Percentiles rank a stretch among this genome's conserved stretches.
phyloP scores from a whole-genome alignment of 2,797 vertebrate genomes.

The Cuniculus paca region DNA sequence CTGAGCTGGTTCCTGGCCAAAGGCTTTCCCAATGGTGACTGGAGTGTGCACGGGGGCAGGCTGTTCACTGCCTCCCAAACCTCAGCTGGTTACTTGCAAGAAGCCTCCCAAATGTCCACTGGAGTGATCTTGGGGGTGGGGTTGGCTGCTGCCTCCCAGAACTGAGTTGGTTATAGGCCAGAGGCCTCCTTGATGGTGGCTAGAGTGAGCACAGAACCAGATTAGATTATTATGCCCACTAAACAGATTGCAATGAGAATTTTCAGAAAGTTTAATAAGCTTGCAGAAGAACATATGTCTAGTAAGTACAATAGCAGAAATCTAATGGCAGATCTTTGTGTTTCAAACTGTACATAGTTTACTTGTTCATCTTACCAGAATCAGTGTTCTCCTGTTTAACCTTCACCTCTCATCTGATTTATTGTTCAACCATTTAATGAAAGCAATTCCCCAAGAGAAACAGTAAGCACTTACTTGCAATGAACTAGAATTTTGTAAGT shows the following conservation, averaged over 20 bases:
- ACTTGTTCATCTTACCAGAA: not conserved
- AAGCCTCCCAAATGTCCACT: too few relatives aligned
- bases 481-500: not conserved
- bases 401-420: not conserved
- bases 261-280: conserved; percentile 14
- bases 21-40: too few relatives aligned
- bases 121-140: too few relatives aligned
- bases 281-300: not conserved
- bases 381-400: not conserved
- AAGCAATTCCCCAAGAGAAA: not conserved
- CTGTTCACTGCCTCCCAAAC: too few relatives aligned
- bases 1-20: too few relatives aligned
- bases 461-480: not conserved
- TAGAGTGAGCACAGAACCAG: too few relatives aligned
- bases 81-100: too few relatives aligned
- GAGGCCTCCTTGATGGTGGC: too few relatives aligned
- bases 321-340: not conserved
- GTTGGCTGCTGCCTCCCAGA: too few relatives aligned
- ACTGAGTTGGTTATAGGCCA: too few relatives aligned
- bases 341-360: not conserved
- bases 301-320: not conserved
- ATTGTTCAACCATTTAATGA: not conserved
- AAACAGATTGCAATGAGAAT: not conserved
- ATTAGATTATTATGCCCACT: not conserved
- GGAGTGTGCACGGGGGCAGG: too few relatives aligned